Base-by-base conservation (phyloP, 2,888 invertebrate genomes). In the Megastigmus dorsalis region DNA sequence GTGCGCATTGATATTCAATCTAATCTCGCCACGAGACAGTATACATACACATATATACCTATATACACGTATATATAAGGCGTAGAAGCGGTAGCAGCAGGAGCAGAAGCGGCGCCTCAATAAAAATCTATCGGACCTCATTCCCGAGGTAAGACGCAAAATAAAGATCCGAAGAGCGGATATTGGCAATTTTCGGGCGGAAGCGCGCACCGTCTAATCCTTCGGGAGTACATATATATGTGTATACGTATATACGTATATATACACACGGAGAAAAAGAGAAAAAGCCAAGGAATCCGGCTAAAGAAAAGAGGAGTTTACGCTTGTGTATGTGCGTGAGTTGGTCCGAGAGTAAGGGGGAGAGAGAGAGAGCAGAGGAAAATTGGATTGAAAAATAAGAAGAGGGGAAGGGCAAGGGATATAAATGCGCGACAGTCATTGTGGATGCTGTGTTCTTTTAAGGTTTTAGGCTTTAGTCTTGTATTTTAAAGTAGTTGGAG, bases 111-210 rank as follows among this genome's bases (percentile, higher is more conserved):
- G 20, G 55, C 38, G 55, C 68, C 70, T 74, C 75, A 50, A 75
- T 72, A 71, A 72, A 71, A 75, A 72, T 68, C 68, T 54, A 63
- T 72, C 68, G 75, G 71, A 72, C 72, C 68, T 75, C 68, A 77
- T 76, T 76, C 72, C 71, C 68, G 55, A 59, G 76, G 77, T 76
- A 79, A 80, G 79, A 79, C 77, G 79, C 74, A 78, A 81, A 83
- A 81, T 82, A 83, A 82, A 81, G 79, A 81, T 79, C 78, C 78
- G 79, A 28, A 15, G 36, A n/a, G 78, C 82, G 83, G 83, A 84
- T 83, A 83, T 83, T 84, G 84, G 80, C 84, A 83, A 84, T 84
- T 82, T 82, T 82, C 80, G 77, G 78, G 76, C 82, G 83, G 81
- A 82, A 82, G 77, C 78, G 76, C 78, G 73, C 79, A 77, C 71